These are phyloP conservation scores for Lasioglossum lativentre DNA, from an alignment of 2,888 invertebrate species.

Conservation along the genomic window DNA sequence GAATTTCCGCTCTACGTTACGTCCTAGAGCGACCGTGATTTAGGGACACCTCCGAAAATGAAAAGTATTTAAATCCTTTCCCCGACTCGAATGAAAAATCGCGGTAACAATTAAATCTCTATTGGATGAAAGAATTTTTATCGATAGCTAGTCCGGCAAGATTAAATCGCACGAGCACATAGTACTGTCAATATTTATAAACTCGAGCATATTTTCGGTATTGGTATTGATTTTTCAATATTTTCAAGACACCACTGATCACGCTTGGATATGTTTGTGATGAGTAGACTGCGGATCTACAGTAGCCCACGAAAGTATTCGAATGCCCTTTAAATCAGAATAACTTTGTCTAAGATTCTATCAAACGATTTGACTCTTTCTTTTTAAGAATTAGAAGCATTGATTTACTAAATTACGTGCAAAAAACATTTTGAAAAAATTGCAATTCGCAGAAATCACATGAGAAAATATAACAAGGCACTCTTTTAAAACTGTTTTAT, in stretches of 20 bases:
- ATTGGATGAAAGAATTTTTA: neutral
- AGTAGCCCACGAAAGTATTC: too few species aligned
- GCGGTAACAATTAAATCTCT: conserved; percentile 48
- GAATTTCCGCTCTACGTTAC: conserved; percentile 66
- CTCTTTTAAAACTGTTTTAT: too few species aligned
- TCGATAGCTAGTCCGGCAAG: neutral
- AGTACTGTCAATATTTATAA: neutral
- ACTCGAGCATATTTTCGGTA: neutral
- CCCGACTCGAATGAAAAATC: conserved; percentile 51
- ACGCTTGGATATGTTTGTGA: neutral
- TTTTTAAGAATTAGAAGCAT: too few species aligned
- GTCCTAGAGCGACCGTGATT: conserved; percentile 61
- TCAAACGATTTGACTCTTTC: too few species aligned
- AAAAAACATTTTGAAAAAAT: too few species aligned
- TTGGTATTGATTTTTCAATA: neutral
- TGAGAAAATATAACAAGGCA: too few species aligned
- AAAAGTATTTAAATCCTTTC: conserved; percentile 49
- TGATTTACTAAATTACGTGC: too few species aligned
- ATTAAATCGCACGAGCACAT: neutral
- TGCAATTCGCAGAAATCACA: too few species aligned
- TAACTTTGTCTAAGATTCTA: too few species aligned
- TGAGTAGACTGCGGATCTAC: neutral
- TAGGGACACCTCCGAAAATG: conserved; percentile 57
- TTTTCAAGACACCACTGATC: neutral
- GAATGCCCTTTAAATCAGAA: too few species aligned